Base-by-base conservation (phyloP, 2,113 vertebrate species). In the Haemorhous mexicanus region DNA sequence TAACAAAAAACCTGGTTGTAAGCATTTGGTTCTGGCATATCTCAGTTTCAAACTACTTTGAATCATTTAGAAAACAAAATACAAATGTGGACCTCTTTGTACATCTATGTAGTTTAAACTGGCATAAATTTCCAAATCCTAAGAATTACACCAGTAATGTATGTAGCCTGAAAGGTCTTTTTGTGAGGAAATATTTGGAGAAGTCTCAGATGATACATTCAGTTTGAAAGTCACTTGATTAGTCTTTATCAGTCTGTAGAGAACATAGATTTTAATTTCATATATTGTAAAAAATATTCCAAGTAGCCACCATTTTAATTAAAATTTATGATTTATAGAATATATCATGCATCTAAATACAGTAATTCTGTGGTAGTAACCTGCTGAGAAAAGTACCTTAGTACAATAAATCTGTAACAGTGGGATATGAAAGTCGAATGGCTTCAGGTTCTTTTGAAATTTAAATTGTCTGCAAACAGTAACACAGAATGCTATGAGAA, bases 321-420 rank as follows among this genome's bases (percentile, higher is more conserved):
- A 95, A 94, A 64, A 7, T 47, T 70, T 72, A 69, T 95, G 77
- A 92, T 94, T 95, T 94, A 90, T 90, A 85, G n/a, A 79, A 63
- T 33, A 90, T 74, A 94, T 87, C 93, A 95, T 94, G 33, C 37
- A 46, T 64, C 6, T 90, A 96, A 96, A 94, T 93, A 87, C 26
- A 88, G 66, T 70, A 92, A 62, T 82, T 89, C 10, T 66, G 35
- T 76, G 30, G 50, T 39, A 91, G 49, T 85, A 84, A 92, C 50
- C 14, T 74, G 20, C 33, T 93, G 80, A 89, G 28, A 79, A 68
- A 95, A 94, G 28, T 89, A 88, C 8, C 32, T 75, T 35, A 76
- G 23, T 13, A 37, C 19, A 26, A 87, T 75, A 94, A 74, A 91
- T 82, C 23, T 84, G 4, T 55, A 96, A 61, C 37, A 28, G 26